Conservation (phyloP, 2,888 invertebrate species). For the Eilema griseolum region DNA sequence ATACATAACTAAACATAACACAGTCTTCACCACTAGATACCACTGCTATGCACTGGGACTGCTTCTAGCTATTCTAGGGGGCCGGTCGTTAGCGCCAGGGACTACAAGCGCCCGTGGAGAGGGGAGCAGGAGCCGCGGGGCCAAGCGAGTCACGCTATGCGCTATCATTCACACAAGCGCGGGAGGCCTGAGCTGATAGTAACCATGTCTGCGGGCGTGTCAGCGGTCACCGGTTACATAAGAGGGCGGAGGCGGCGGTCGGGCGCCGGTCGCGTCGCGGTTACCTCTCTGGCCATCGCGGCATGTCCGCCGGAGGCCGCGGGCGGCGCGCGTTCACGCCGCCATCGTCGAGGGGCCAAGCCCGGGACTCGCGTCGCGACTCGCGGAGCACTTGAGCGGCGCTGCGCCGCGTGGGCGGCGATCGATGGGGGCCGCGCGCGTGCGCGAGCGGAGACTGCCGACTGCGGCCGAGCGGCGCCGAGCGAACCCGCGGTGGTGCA, state of each 20-base stretch:
- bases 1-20: constrained; percentile 42
- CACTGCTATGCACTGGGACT: constrained; percentile 51
- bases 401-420: constrained; percentile 76
- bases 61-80: constrained; percentile 40
- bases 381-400: constrained; percentile 77
- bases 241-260: constrained; percentile 65
- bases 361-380: constrained; percentile 82
- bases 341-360: constrained; percentile 82
- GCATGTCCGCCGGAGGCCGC: constrained; percentile 89
- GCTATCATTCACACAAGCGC: constrained; percentile 38
- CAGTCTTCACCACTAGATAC: constrained; percentile 45
- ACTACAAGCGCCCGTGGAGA: constrained; percentile 38
- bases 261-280: constrained; percentile 69
- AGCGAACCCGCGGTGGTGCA: constrained; percentile 67
- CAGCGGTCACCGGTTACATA: constrained; percentile 69
- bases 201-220: constrained; percentile 68
- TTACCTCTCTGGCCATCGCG: constrained; percentile 92
- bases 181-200: constrained; percentile 44
- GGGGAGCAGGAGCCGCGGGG: constrained; percentile 35
- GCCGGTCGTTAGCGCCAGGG: constrained; percentile 21
- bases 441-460: constrained; percentile 65
- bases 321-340: constrained; percentile 86
- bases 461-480: constrained; percentile 62
- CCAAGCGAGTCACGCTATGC: constrained; percentile 47
- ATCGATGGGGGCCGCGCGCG: constrained; percentile 70